Base-by-base conservation (phyloP, 1,140 invertebrate species). In the Conus betulinus region DNA sequence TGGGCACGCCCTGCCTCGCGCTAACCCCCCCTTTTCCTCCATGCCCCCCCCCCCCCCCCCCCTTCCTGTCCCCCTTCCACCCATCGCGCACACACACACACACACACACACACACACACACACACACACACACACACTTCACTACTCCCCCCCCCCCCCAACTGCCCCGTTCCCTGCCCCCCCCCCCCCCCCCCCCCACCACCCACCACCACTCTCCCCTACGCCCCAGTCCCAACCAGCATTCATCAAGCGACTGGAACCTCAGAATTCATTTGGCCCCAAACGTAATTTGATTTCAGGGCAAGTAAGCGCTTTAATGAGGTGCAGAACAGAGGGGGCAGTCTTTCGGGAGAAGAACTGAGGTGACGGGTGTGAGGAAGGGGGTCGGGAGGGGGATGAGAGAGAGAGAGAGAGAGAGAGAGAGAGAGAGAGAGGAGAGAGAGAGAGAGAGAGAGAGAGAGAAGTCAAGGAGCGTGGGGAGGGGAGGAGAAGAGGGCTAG, bases 271-370 rank as follows among this genome's bases (percentile, higher is more conserved):
- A 78, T 87, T 87, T 78, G 67, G 3, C 85, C 85, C 85, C 76
- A 55, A 78, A 87, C 85, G 74, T 87, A 87, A 87, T 87, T 79
- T 51, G 74, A 87, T 87, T 79, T 39, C 20, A 79, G 74, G 85
- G 85, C 71, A 55, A 78, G 53, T 87, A 87, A 87, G 71, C 85
- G 85, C 71, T 57, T 76, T 87, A 78, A 87, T 87, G 85, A 87
- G 74, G 85, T 87, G 85, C 71, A 15, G 85, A 87, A 74, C 85
- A 57, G 53, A 25, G 74, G 17, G 57, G 84, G 57, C 57, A 60
- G 57, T 60, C 57, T 60, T 60, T 60, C 15, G 57, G 57, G 57
- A 60, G 57, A 60, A 60, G 57, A 60, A 8, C 57, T 15, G 57
- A 15, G 57, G 15, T 15, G 57, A 15, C 8, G 57, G 57, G 15